phyloP scores from a whole-genome alignment of 2,888 invertebrate genomes.

The Endotricha flammealis region DNA sequence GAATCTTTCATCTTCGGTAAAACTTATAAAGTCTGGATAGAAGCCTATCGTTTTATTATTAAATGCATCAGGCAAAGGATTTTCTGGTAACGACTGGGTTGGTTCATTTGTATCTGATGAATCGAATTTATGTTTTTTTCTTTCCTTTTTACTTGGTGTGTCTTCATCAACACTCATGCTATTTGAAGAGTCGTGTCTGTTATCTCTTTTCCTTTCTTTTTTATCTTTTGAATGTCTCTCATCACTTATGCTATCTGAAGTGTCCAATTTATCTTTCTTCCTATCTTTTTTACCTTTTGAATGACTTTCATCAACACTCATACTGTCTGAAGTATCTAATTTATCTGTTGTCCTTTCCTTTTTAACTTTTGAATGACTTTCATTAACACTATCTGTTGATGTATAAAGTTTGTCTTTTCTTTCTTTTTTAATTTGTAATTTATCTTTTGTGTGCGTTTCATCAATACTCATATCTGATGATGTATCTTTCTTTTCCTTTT shows the following conservation, averaged over 20 bases:
- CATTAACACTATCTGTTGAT: too few relatives aligned
- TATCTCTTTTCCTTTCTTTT: constrained; percentile 3
- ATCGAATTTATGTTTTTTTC: too few relatives aligned
- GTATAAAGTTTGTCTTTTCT: too few relatives aligned
- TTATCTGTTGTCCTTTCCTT: constrained; percentile 14
- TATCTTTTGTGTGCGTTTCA: too few relatives aligned
- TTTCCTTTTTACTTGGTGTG: too few relatives aligned
- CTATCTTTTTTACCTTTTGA: constrained; percentile 3
- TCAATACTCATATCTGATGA: too few relatives aligned
- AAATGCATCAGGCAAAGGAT: constrained; percentile 58
- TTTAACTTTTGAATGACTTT: constrained; percentile 11
- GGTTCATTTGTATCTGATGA: constrained; percentile 18
- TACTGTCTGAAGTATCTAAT: constrained; percentile 12
- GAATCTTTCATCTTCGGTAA: constrained; percentile 50
- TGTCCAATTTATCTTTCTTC: background rate
- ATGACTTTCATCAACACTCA: constrained; percentile 12
- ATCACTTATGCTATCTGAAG: constrained; percentile 11
- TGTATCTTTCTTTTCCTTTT: too few relatives aligned
- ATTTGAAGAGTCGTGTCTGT: background rate
- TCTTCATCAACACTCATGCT: background rate
- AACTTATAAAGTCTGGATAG: constrained; percentile 67
- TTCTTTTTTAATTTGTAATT: too few relatives aligned
- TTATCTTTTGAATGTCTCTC: constrained; percentile 8
- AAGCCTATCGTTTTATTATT: constrained; percentile 53
- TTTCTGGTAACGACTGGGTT: constrained; percentile 35